Percentiles rank a stretch among this genome's conserved stretches.
These are phyloP conservation scores for Toxonevra muliebris DNA, from an alignment of 2,888 invertebrate species.

Conservation along the genomic window DNA sequence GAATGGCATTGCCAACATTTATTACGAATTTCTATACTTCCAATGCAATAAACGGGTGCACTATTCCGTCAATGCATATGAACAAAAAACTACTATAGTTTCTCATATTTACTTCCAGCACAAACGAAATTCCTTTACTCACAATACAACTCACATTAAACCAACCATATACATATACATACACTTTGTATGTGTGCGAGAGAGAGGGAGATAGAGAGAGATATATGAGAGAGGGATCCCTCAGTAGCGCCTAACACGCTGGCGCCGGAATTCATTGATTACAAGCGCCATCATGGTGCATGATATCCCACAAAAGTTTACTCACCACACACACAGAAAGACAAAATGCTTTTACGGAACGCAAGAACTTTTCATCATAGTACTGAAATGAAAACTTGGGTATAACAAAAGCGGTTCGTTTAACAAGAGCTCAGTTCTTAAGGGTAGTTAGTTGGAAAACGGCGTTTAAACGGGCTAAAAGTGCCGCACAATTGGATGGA, in stretches of 20 bases:
- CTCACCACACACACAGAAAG: too few relatives aligned
- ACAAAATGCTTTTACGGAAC: constrained; percentile 12
- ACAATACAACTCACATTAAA: too few relatives aligned
- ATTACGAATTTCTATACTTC: too few relatives aligned
- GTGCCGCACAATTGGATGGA: constrained; percentile 62
- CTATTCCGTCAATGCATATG: too few relatives aligned
- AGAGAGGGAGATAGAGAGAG: neutral
- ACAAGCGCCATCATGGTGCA: constrained; percentile 16
- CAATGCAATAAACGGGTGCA: too few relatives aligned
- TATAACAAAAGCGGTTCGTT: constrained; percentile 55
- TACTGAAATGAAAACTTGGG: constrained; percentile 33
- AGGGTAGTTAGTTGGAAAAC: constrained; percentile 64
- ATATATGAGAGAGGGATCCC: neutral
- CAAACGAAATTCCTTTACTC: too few relatives aligned
- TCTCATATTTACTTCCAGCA: too few relatives aligned
- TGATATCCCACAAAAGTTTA: too few relatives aligned
- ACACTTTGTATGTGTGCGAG: neutral
- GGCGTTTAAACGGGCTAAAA: constrained; percentile 52
- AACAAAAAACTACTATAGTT: too few relatives aligned
- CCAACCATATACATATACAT: too few relatives aligned
- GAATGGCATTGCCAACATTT: too few relatives aligned
- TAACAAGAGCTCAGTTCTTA: constrained; percentile 58
- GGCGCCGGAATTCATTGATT: constrained; percentile 33
- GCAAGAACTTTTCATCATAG: constrained; percentile 19
- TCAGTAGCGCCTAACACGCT: constrained; percentile 9